Evolutionary conservation across 2,888 invertebrate genomes (phyloP).

Genomic region (Diarsia rubi): DNA sequence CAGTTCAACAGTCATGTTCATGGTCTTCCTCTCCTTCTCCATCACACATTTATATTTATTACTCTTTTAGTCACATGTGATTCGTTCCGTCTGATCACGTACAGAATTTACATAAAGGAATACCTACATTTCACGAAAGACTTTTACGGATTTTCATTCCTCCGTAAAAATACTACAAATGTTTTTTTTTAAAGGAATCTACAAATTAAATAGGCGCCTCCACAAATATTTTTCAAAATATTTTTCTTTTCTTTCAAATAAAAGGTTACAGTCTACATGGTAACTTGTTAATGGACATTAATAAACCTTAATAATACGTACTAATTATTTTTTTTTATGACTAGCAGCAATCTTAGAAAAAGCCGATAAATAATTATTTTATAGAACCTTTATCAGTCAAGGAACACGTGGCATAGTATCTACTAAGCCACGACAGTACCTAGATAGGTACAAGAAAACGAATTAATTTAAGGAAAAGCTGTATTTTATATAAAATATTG

Average conservation of each 20-base stretch:
- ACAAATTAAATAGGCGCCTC: background rate
- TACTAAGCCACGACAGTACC: too few relatives aligned
- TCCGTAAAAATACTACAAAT: too few relatives aligned
- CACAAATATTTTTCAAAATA: background rate
- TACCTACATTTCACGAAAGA: background rate
- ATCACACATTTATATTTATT: too few relatives aligned
- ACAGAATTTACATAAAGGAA: too few relatives aligned
- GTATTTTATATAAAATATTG: background rate
- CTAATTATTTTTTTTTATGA: background rate
- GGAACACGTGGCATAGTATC: background rate
- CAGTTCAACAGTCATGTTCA: too few relatives aligned
- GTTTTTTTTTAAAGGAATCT: too few relatives aligned
- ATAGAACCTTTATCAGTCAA: background rate
- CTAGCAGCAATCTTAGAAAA: background rate
- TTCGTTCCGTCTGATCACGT: too few relatives aligned
- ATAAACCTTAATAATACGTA: background rate
- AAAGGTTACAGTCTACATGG: background rate
- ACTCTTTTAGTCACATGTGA: too few relatives aligned
- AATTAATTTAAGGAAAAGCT: background rate
- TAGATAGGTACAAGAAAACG: background rate
- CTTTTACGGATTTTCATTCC: background rate
- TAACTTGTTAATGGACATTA: background rate
- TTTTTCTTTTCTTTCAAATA: background rate
- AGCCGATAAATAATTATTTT: slow-evolving; percentile 1
- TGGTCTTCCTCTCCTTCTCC: too few relatives aligned